Percentiles rank a stretch among this genome's conserved stretches.
These are phyloP conservation scores for Dichetophora obliterata DNA, from an alignment of 2,888 invertebrate species.

Conservation along the genomic window DNA sequence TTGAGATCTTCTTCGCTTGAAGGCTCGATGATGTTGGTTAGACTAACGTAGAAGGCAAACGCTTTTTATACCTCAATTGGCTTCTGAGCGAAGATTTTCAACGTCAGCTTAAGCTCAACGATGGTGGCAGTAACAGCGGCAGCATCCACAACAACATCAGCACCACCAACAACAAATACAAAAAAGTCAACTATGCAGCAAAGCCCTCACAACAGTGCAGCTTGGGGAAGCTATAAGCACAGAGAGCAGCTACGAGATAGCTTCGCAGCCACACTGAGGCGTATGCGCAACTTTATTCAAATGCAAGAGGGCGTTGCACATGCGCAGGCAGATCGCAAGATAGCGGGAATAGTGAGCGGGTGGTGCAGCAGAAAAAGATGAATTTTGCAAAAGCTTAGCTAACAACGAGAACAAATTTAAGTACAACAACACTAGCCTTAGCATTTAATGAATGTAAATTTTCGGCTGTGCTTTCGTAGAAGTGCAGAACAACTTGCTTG, in stretches of 20 bases:
- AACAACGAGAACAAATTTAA: not conserved
- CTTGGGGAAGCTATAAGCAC: not conserved
- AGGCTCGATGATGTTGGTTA: slow-evolving; percentile 54
- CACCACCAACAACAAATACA: too few species aligned
- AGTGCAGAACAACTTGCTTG: slow-evolving; percentile 40
- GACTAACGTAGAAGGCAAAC: slow-evolving; percentile 22
- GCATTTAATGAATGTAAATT: slow-evolving; percentile 63
- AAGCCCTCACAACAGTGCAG: slow-evolving; percentile 23
- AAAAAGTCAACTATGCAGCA: slow-evolving; percentile 5
- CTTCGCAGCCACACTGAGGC: slow-evolving; percentile 50
- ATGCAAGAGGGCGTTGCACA: slow-evolving; percentile 65
- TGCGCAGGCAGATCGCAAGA: slow-evolving; percentile 50
- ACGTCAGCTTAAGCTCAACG: slow-evolving; percentile 22
- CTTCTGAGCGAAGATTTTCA: slow-evolving; percentile 35
- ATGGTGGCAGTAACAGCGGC: slow-evolving; percentile 34
- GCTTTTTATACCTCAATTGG: slow-evolving; percentile 36
- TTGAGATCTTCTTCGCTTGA: slow-evolving; percentile 58
- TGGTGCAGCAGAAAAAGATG: not conserved
- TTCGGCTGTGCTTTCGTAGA: slow-evolving; percentile 59
- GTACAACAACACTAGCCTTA: not conserved
- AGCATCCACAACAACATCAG: slow-evolving; percentile 30
- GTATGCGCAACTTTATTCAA: slow-evolving; percentile 63
- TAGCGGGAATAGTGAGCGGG: slow-evolving; percentile 18
- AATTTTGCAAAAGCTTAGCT: slow-evolving; percentile 23
- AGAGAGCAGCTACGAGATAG: slow-evolving; percentile 8